Percentiles rank a stretch among this genome's conserved stretches.
These are phyloP conservation scores for Puffinus mauretanicus DNA, from an alignment of 2,113 vertebrate genomes.

Conservation along the genomic window DNA sequence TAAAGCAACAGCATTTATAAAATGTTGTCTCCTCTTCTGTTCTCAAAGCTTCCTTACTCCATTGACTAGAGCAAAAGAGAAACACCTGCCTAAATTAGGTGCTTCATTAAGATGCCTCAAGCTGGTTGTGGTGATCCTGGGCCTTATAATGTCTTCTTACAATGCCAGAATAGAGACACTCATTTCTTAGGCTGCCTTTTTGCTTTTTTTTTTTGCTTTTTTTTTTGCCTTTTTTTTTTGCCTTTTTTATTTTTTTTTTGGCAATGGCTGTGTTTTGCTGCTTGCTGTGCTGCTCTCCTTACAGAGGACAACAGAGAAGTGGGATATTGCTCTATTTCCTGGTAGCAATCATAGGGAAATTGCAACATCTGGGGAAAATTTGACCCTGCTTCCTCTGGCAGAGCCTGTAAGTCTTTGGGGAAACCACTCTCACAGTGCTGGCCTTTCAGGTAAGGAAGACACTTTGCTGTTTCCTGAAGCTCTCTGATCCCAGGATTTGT, in stretches of 20 bases:
- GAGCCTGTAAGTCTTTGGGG: not conserved
- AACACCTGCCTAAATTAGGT: not conserved
- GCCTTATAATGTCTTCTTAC: not conserved
- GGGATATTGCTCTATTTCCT: not conserved
- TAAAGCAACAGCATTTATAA: slow-evolving; percentile 2
- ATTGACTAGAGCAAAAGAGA: not conserved
- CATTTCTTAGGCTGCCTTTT: not conserved
- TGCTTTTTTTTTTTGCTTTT: not conserved
- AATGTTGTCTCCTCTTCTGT: not conserved
- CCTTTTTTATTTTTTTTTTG: not conserved
- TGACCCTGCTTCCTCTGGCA: not conserved
- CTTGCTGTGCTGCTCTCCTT: not conserved
- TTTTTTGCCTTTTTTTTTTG: too few species aligned
- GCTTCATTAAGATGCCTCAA: not conserved
- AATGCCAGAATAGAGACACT: not conserved
- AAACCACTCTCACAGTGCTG: not conserved
- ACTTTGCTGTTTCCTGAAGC: not conserved
- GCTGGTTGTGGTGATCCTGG: not conserved
- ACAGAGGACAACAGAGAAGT: not conserved
- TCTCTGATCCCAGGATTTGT: not conserved
- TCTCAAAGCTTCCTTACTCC: not conserved
- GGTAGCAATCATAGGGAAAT: not conserved
- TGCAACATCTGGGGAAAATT: not conserved
- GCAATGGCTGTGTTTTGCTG: not conserved
- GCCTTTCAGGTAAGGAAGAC: not conserved